These are phyloP conservation scores for Odontophorus gujanensis DNA, from an alignment of 2,113 vertebrate species.

Conservation along the genomic window DNA sequence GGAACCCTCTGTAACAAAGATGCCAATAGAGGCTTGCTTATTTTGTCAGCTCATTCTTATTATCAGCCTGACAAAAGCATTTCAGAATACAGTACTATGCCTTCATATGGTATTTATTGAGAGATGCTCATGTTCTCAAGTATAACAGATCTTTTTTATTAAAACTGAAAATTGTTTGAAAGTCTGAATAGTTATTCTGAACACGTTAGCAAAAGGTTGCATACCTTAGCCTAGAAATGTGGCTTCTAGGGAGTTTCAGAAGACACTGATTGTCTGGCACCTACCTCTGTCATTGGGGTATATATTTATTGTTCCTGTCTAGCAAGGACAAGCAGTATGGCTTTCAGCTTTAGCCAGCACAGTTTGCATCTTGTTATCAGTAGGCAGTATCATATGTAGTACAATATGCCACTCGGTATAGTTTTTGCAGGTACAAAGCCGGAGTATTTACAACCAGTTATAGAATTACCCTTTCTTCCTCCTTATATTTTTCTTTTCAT, in stretches of 20 bases:
- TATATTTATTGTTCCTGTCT: not conserved
- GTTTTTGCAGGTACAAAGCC: not conserved
- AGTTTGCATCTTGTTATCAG: not conserved
- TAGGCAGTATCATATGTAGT: not conserved
- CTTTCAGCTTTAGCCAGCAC: not conserved
- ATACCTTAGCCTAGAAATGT: not conserved
- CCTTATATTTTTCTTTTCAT: not conserved
- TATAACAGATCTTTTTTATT: not conserved
- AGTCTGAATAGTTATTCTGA: not conserved
- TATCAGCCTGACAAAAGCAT: not conserved
- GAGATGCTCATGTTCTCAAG: not conserved
- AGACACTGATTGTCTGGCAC: not conserved
- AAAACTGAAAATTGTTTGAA: not conserved
- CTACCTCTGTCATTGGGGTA: not conserved
- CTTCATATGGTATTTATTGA: not conserved
- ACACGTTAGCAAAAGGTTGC: not conserved
- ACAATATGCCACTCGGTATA: not conserved
- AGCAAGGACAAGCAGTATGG: not conserved
- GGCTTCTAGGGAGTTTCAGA: not conserved
- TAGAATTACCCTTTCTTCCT: not conserved
- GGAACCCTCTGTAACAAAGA: not conserved
- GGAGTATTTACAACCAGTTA: not conserved
- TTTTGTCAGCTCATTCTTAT: not conserved
- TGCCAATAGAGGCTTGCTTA: rapidly evolving
- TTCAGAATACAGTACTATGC: not conserved